Evolutionary conservation across 1,140 invertebrate species (phyloP), one percentile per base, ranked within the genome.

Genomic region (Zaprionus nigranus): DNA sequence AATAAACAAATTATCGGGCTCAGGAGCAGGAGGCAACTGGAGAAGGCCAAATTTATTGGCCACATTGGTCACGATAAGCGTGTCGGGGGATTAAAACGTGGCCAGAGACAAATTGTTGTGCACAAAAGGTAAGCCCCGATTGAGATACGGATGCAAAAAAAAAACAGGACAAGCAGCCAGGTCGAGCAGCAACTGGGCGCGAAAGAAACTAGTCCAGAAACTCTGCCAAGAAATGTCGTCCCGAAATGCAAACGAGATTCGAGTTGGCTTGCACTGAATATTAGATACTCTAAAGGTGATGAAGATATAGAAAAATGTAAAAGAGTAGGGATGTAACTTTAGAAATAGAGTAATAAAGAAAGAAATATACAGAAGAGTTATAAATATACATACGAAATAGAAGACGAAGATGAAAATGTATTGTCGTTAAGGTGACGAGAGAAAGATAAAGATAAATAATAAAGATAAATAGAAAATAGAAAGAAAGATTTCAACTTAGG

Each of bases 1-100:
- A 79, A 81, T 81, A 74, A 78, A 85, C 69, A 85, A 83, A 75
- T 84, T 72, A 81, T 78, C 75, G 63, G n/a, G 24, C 36, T 24
- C n/a, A 3, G 36, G 36, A 15, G 36, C 36, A 13, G n/a, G 40
- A 9, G 6, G 38, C n/a, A 28, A 15, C 9, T 34, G 30, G 6
- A 46, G 40, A 46, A 17, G 6, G n/a, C 40, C 6, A 46, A 46
- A 46, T 46, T 46, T 46, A 46, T 46, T 46, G 59, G 28, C 49
- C 58, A 70, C 58, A 75, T 75, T 70, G 72, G 58, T 58, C 40
- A 17, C n/a, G 40, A 46, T 46, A 46, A 46, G 40, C 40, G 40
- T n/a, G 68, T 60, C n/a, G 38, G 61, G 34, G 54, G 54, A 75
- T 59, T 78, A 46, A 46, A 17, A 46, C 40, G 40, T 46, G n/a